A percentile compares a stretch with the other conserved stretches of the same genome.
phyloP scores from a whole-genome alignment of 2,113 vertebrate genomes.

The Mormyrus lacerda region DNA sequence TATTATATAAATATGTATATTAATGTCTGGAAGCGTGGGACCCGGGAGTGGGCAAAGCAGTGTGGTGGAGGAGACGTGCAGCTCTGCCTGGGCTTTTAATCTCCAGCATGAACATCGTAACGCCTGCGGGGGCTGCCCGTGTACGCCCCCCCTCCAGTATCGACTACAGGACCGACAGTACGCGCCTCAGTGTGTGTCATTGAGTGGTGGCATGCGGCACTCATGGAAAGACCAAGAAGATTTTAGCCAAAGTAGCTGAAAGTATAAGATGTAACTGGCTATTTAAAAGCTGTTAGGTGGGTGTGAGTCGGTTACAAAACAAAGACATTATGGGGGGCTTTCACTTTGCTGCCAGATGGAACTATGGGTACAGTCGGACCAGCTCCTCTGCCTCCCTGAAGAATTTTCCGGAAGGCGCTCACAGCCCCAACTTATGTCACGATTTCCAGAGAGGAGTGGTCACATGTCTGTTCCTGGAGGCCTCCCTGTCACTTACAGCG shows the following conservation, averaged over 20 bases:
- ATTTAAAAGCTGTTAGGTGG: not conserved
- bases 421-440: not conserved
- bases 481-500: not conserved
- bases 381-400: not conserved
- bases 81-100: not conserved
- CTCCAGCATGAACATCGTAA: not conserved
- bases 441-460: not conserved
- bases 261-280: not conserved
- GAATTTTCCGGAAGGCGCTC: not conserved
- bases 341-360: not conserved
- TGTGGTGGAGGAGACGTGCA: not conserved
- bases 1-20: not conserved
- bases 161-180: not conserved
- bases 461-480: not conserved
- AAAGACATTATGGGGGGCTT: not conserved
- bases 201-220: not conserved
- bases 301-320: not conserved
- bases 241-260: not conserved
- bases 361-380: not conserved
- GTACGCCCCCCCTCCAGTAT: not conserved
- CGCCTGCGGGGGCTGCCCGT: too few species aligned
- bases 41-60: too few species aligned
- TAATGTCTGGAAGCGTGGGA: not conserved
- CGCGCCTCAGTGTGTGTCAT: not conserved
- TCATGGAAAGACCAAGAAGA: not conserved